Percentiles rank a stretch among this genome's conserved stretches.
phyloP scores from a whole-genome alignment of 2,113 vertebrate genomes.

The Chunga burmeisteri region DNA sequence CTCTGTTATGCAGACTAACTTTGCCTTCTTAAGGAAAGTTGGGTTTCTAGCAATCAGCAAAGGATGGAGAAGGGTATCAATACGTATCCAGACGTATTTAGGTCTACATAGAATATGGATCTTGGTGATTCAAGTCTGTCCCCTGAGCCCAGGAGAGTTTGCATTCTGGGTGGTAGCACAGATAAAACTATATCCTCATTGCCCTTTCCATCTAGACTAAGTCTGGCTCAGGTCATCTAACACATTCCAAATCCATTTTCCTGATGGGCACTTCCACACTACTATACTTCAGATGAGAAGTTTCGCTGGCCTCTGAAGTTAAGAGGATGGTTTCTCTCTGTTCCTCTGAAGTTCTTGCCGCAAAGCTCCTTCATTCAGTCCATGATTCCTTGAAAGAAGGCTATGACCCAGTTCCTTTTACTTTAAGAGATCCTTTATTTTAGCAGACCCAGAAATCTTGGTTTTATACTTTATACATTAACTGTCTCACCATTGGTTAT shows the following conservation, averaged over 20 bases:
- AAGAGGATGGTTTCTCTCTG: neutral
- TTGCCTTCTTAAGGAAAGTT: neutral
- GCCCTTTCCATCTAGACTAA: neutral
- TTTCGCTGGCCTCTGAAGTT: neutral
- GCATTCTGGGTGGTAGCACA: neutral
- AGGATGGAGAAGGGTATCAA: neutral
- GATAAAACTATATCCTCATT: neutral
- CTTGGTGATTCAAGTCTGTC: neutral
- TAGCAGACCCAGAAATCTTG: neutral
- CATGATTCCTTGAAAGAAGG: accelerated
- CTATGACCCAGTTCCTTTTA: neutral
- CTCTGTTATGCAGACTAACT: neutral
- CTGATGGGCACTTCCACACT: neutral
- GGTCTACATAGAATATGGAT: neutral
- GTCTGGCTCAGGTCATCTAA: neutral
- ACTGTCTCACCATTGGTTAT: neutral
- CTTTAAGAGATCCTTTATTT: neutral
- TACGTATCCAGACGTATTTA: neutral
- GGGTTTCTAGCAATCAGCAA: neutral
- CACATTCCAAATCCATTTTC: neutral
- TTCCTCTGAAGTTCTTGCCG: neutral
- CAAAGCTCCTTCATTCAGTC: neutral
- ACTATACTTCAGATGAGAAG: neutral
- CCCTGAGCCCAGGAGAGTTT: neutral
- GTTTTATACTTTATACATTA: accelerated